Base-by-base conservation (phyloP, 2,113 vertebrate genomes). In the Canis aureus region DNA sequence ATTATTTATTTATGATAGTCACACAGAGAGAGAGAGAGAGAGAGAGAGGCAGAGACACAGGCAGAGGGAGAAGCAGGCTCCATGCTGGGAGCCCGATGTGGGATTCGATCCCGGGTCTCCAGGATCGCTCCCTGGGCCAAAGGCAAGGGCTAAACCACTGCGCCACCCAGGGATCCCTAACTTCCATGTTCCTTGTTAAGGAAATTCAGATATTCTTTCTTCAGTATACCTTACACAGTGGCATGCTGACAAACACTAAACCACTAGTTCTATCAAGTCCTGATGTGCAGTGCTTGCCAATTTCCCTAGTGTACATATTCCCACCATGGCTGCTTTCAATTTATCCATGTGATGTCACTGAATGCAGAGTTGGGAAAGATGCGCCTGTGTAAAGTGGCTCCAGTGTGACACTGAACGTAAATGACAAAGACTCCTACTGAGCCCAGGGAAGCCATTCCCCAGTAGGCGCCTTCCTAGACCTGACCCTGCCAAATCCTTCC, bases 161-260 rank as follows among this genome's bases (percentile, higher is more conserved):
- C n/a, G n/a, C n/a, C n/a, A n/a, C n/a, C n/a, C n/a, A n/a, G n/a
- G n/a, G n/a, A n/a, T n/a, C n/a, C n/a, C 57, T 92, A 64, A 94
- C 22, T 87, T 97, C 25, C 32, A 53, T 59, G 49, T 71, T 55
- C 38, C 78, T 80, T 91, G 49, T 79, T 93, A 91, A 82, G 35
- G 55, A 93, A 93, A 76, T 71, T 66, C 53, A 73, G 64, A 67
- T 2, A 88, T 66, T 78, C 59, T 82, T 79, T 94, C 55, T 78
- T 59, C 38, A 92, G 38, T 55, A 43, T 76, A 51, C 35, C 17
- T 17, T 66, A 67, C 23, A 12, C 17, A 76, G 38, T 22, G 11
- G 59, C 32, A 0, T 74, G 59, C 91, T 67, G 29, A 53, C 69
- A 91, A 97, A 83, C 13, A 8, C 78, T 88, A 76, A 83, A 29